These are phyloP conservation scores for Oscheius sp. DNA, from an alignment of 2,888 invertebrate genomes.

Conservation along the genomic window DNA sequence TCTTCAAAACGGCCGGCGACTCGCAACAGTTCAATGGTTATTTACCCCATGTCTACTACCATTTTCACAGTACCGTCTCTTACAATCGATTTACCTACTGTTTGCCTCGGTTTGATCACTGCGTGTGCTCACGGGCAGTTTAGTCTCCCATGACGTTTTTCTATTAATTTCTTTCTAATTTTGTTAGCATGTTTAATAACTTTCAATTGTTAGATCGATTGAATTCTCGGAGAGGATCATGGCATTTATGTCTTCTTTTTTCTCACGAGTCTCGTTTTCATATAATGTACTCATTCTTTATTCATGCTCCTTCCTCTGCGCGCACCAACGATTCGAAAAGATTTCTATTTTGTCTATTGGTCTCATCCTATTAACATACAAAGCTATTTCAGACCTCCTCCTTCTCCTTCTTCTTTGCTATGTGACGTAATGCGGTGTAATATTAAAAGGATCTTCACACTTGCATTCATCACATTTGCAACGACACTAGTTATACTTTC, in stretches of 20 bases:
- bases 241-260: not conserved
- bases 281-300: conserved; percentile 19
- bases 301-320: conserved; percentile 13
- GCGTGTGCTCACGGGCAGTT: no score
- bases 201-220: no score
- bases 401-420: conserved; percentile 9
- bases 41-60: no score
- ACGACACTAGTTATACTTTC: conserved; percentile 63
- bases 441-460: conserved; percentile 60
- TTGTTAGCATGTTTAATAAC: no score
- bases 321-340: conserved; percentile 12
- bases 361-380: not conserved
- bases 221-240: no score
- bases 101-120: no score
- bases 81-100: no score
- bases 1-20: no score
- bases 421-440: conserved; percentile 60
- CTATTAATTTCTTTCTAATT: no score
- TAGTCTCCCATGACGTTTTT: no score
- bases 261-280: conserved; percentile 6
- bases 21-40: no score
- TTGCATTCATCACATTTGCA: conserved; percentile 61
- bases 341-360: conserved; percentile 4
- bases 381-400: not conserved
- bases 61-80: no score